Conservation (phyloP, 2,888 invertebrate species). For the Tetropium fuscum region DNA sequence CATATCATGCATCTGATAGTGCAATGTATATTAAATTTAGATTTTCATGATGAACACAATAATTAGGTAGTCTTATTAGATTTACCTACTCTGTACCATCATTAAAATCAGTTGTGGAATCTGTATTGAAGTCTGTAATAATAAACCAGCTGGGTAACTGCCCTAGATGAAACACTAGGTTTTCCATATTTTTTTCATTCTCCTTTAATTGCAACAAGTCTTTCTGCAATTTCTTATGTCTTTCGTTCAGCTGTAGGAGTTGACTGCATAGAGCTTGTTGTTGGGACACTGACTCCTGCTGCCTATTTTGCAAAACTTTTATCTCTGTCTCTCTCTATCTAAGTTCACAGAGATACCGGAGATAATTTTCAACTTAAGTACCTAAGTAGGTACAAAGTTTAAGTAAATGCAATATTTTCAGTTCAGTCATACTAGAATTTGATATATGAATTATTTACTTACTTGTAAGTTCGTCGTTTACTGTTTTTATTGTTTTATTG, state of each 20-base stretch:
- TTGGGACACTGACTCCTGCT: conserved; percentile 56
- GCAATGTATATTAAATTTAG: no score
- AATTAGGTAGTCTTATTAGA: conserved; percentile 8
- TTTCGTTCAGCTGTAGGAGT: conserved; percentile 57
- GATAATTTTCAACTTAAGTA: no score
- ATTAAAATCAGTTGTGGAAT: conserved; percentile 44
- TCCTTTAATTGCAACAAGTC: conserved; percentile 56
- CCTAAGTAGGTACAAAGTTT: no score
- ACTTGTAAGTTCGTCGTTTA: no score
- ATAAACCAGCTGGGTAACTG: conserved; percentile 64
- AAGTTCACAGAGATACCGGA: no score
- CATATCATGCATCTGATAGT: no score
- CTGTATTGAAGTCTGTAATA: conserved; percentile 51
- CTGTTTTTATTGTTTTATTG: no score
- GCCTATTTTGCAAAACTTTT: conserved; percentile 55
- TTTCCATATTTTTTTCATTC: conserved; percentile 59
- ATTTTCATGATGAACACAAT: neutral
- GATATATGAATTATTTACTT: no score
- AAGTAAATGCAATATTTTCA: no score
- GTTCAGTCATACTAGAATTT: no score
- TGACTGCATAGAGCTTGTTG: conserved; percentile 59
- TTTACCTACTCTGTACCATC: conserved; percentile 40
- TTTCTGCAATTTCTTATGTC: conserved; percentile 57
- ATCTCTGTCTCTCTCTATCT: conserved; percentile 64
- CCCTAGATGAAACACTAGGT: conserved; percentile 60